These are phyloP conservation scores for Amphiprion ocellaris DNA, from an alignment of 2,113 vertebrate species.

Conservation along the genomic window DNA sequence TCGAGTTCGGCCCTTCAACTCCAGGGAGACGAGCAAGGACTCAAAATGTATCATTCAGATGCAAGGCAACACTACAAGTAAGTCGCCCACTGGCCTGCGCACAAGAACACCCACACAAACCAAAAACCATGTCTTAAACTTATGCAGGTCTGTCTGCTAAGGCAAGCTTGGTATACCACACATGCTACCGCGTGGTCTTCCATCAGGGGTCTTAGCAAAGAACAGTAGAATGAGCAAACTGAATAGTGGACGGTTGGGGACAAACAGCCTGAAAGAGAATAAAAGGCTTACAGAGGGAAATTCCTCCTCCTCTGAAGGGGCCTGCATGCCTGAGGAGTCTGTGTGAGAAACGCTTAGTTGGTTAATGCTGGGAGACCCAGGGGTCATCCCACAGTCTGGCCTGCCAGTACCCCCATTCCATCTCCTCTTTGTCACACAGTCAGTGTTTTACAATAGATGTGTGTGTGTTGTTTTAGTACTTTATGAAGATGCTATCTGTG, in stretches of 20 bases:
- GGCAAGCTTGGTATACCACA: constrained; percentile 25
- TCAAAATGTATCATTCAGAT: constrained; percentile 99
- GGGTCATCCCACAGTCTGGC: constrained; percentile 44
- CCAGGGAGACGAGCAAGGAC: constrained; percentile 95
- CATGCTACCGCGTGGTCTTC: constrained; percentile 39
- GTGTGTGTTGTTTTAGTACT: constrained; percentile 14
- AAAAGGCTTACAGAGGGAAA: constrained; percentile 69
- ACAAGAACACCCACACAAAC: constrained; percentile 13
- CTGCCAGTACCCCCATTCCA: constrained; percentile 40
- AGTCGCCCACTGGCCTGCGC: constrained; percentile 78
- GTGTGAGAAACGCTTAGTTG: constrained; percentile 71
- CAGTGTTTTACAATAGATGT: constrained; percentile 22
- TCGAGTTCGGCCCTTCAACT: constrained; percentile 96
- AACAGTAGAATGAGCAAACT: constrained; percentile 72
- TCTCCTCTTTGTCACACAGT: constrained; percentile 31
- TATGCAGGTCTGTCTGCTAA: constrained; percentile 19
- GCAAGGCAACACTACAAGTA: constrained; percentile 99
- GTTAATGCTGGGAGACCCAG: constrained; percentile 52
- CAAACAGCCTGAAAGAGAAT: constrained; percentile 70
- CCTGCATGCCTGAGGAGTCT: constrained; percentile 69
- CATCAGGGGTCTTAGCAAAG: constrained; percentile 43
- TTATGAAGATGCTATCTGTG: constrained; percentile 35
- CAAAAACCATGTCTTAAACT: constrained; percentile 8
- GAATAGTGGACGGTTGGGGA: constrained; percentile 70
- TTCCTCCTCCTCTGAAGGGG: constrained; percentile 66